Base-by-base conservation (phyloP, 1,140 invertebrate species). In the Platyscapa corneri region DNA sequence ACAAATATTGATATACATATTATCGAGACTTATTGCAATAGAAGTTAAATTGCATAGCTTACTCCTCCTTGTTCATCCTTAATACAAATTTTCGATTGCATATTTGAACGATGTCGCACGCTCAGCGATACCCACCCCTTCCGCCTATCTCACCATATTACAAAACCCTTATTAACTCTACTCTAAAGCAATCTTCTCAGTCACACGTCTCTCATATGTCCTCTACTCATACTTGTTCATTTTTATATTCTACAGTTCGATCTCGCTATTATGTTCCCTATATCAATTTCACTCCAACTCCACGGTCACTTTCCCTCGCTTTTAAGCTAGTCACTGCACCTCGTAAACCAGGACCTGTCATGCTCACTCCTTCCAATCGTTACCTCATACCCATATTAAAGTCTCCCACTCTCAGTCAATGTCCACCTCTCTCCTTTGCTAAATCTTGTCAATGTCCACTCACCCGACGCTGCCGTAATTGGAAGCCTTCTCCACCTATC, bases 201-300 rank as follows among this genome's bases (percentile, higher is more conserved):
- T 34, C 84, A 23, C 60, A 64, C 3, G 75, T 64, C n/a, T 27
- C 81, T 30, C 84, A 34, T 37, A 20, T 37, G 30, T 85, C 78
- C 0, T 70, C 70, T 0, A 56, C 78, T 16, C 37, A 81, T 39
- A 67, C 56, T 8, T 37, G 23, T 2, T 67, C 78, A 14, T 16
- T 82, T 5, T 10, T 86, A 3, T 49, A 76, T 0, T 39, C 78
- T 3, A 23, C 37, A 5, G 72, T 56, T 1, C 78, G 84, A 8
- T 79, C 84, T 0, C 79, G 79, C 23, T 86, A 86, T 18, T 76
- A 72, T 49, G 67, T 85, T 3, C 49, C 78, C 49, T 85, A 85
- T 76, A 34, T 76, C 0, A 53, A 67, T 32, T 10, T 85, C 3
- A 64, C 42, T 3, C 49, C 23, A n/a, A n/a, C n/a, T 27, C 84